A percentile compares a stretch with the other conserved stretches of the same genome.
These are phyloP conservation scores for Myzus persicae DNA, from an alignment of 1,140 invertebrate genomes.

Conservation along the genomic window DNA sequence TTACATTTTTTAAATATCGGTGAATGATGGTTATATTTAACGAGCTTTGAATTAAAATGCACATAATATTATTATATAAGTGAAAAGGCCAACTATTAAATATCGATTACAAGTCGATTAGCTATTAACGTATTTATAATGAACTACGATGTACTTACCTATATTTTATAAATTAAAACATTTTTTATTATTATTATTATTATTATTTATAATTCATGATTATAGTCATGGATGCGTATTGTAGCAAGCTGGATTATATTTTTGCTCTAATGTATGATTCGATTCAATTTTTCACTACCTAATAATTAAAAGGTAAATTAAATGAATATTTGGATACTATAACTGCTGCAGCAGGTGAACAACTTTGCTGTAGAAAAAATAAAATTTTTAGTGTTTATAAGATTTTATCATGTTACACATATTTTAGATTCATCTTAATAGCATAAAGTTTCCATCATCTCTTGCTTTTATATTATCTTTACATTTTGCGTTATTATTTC, in stretches of 20 bases:
- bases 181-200: not conserved
- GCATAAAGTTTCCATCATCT: not conserved
- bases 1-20: not conserved
- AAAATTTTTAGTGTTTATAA: not conserved
- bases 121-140: not conserved
- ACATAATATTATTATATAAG: not conserved
- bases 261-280: not conserved
- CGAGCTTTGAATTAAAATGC: not conserved
- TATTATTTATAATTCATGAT: not conserved
- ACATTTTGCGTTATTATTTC: not conserved
- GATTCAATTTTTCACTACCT: not conserved
- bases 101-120: not conserved
- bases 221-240: not conserved
- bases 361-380: not conserved
- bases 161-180: not conserved
- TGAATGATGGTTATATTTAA: not conserved
- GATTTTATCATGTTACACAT: not conserved
- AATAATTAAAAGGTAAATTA: not conserved
- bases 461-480: not conserved
- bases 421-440: constrained; percentile 8
- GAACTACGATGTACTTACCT: not conserved
- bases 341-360: not conserved
- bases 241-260: not conserved
- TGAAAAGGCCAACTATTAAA: not conserved
- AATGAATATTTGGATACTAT: not conserved